phyloP scores from a whole-genome alignment of 2,113 vertebrate genomes.

The Echinops telfairi region DNA sequence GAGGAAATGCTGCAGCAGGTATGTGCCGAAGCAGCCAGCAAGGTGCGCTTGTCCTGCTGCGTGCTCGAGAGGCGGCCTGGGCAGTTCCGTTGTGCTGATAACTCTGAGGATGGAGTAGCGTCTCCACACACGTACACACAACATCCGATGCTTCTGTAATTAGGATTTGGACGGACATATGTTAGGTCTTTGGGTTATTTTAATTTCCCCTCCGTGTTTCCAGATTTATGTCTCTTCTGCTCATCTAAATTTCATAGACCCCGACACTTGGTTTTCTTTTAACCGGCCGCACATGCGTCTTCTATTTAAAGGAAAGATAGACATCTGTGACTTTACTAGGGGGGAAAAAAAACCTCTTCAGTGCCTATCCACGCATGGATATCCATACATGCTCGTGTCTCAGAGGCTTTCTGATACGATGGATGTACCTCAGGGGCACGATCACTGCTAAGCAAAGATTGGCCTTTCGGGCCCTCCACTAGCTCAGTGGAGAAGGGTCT shows the following conservation, averaged over 20 bases:
- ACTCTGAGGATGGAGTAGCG: background rate
- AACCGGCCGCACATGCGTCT: background rate
- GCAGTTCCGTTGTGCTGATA: background rate
- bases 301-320: slow-evolving; percentile 14
- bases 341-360: background rate
- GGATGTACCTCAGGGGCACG: background rate
- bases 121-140: background rate
- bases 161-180: background rate
- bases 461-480: background rate
- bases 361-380: accelerated
- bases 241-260: too few relatives aligned
- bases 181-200: background rate
- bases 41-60: background rate
- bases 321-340: background rate
- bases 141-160: background rate
- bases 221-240: too few relatives aligned
- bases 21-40: background rate
- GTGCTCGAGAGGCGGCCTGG: accelerated
- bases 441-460: background rate
- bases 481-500: background rate
- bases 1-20: slow-evolving; percentile 99
- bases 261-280: background rate
- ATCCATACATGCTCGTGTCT: accelerated
- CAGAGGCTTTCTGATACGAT: background rate
- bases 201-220: slow-evolving; percentile 5